Conservation (phyloP, 1,140 invertebrate genomes). For the Rhyacophila brunnea region DNA sequence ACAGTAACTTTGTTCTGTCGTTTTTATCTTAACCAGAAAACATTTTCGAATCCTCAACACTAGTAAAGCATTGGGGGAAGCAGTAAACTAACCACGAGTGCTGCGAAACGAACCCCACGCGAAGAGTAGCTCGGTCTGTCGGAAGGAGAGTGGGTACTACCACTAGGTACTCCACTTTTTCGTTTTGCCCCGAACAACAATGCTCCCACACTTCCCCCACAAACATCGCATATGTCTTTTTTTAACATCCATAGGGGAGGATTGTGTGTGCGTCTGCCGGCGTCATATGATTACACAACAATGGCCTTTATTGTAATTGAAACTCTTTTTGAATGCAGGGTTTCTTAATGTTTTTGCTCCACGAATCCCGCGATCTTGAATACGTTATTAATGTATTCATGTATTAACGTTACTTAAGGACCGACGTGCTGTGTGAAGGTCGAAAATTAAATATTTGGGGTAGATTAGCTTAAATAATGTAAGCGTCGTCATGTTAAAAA, state of each 20-base stretch:
- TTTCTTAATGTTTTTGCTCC: neutral
- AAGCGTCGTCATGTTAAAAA: too few relatives aligned
- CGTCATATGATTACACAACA: constrained; percentile 36
- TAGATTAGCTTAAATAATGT: too few relatives aligned
- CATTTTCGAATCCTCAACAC: too few relatives aligned
- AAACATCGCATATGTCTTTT: constrained; percentile 33
- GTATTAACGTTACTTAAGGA: too few relatives aligned
- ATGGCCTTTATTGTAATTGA: constrained; percentile 36
- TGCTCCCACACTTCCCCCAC: constrained; percentile 2
- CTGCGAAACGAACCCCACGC: neutral
- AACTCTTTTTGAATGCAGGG: constrained; percentile 28
- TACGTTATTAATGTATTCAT: too few relatives aligned
- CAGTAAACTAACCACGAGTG: too few relatives aligned
- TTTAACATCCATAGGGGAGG: constrained; percentile 21
- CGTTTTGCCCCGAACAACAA: neutral
- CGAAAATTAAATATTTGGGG: too few relatives aligned
- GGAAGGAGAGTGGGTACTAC: neutral
- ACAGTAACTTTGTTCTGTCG: too few relatives aligned
- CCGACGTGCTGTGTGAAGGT: too few relatives aligned
- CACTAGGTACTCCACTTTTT: neutral
- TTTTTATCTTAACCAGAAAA: too few relatives aligned
- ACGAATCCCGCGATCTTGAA: too few relatives aligned
- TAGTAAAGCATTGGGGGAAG: too few relatives aligned
- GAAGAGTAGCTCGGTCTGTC: neutral
- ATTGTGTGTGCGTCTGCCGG: constrained; percentile 21